Evolutionary conservation across 2,888 invertebrate genomes (phyloP).

Genomic region (Augiades crinisus): DNA sequence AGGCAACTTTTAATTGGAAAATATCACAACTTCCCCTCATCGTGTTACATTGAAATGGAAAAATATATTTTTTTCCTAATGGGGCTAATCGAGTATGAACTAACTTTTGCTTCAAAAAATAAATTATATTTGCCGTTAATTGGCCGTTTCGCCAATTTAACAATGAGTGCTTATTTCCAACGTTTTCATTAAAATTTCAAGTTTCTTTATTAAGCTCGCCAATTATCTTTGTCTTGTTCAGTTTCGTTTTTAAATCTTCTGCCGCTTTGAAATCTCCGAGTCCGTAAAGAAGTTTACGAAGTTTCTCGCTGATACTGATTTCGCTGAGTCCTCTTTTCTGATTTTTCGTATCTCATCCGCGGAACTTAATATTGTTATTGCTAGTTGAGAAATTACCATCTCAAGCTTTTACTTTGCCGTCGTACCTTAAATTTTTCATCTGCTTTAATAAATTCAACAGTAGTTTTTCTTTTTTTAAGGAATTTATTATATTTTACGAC

Average conservation of each 20-base stretch:
- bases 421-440: background rate
- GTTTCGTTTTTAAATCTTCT: conserved; percentile 26
- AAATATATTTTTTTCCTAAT: conserved; percentile 13
- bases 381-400: conserved; percentile 24
- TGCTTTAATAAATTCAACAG: background rate
- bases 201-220: conserved; percentile 26
- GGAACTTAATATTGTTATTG: conserved; percentile 27
- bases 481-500: too few relatives aligned
- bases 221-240: conserved; percentile 25
- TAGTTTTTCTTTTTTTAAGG: background rate
- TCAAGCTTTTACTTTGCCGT: conserved; percentile 10
- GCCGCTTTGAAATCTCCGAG: conserved; percentile 20
- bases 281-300: conserved; percentile 25
- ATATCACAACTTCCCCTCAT: conserved; percentile 21
- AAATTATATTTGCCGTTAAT: conserved; percentile 18
- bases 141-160: conserved; percentile 23
- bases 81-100: conserved; percentile 15
- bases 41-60: conserved; percentile 12
- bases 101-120: conserved; percentile 6
- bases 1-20: conserved; percentile 52
- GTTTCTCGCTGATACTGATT: conserved; percentile 23
- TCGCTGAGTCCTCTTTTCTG: conserved; percentile 12
- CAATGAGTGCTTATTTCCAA: conserved; percentile 24
- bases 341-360: conserved; percentile 24
- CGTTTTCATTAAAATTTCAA: conserved; percentile 23